phyloP scores from a whole-genome alignment of 2,888 invertebrate genomes.

The Leistus spinibarbis region DNA sequence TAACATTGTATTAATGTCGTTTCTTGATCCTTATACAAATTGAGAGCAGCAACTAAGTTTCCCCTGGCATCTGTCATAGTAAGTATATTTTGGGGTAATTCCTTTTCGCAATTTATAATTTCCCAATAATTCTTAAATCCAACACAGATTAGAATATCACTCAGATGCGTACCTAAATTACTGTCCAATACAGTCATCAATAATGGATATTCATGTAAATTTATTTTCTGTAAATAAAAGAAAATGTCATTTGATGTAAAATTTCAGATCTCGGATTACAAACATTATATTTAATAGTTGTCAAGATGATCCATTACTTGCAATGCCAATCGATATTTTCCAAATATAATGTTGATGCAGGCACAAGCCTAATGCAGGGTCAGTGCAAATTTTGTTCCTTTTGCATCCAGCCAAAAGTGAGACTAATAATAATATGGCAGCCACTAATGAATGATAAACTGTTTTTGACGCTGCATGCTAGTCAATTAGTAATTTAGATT shows the following conservation, averaged over 20 bases:
- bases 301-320: no score
- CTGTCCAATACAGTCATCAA: constrained; percentile 77
- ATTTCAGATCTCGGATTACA: background rate
- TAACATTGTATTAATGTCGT: constrained; percentile 85
- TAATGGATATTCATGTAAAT: constrained; percentile 73
- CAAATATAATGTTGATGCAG: no score
- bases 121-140: constrained; percentile 88
- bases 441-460: no score
- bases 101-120: constrained; percentile 75
- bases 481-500: no score
- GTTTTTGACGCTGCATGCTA: no score
- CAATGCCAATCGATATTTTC: no score
- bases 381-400: no score
- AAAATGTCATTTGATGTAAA: no score
- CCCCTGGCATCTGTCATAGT: constrained; percentile 69
- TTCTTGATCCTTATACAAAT: constrained; percentile 86
- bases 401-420: no score
- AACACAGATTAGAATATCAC: constrained; percentile 72
- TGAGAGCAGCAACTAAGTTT: constrained; percentile 79
- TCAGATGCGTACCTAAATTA: constrained; percentile 54
- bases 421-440: no score
- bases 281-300: no score
- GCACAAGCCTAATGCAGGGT: no score
- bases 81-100: constrained; percentile 60
- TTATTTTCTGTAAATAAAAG: constrained; percentile 68